phyloP scores from a whole-genome alignment of 37 sponge, comb jelly and placozoan species.

The Cladorhizidae sp. region DNA sequence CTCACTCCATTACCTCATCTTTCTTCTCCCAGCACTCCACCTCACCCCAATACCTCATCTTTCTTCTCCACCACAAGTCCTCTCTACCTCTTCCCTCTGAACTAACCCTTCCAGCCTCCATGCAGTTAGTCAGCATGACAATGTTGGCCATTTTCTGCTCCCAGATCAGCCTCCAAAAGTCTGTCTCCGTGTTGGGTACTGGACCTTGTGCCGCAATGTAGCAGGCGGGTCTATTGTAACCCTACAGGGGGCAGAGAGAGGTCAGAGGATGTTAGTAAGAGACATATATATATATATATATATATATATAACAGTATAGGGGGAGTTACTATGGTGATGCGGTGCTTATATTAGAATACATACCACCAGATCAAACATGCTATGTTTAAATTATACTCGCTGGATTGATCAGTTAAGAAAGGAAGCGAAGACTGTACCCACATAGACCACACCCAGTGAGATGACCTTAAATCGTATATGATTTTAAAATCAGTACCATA shows the following conservation, averaged over 20 bases:
- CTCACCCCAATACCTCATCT: not conserved
- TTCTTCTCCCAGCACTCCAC: not conserved
- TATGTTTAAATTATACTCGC: too few relatives aligned
- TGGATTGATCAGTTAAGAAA: too few relatives aligned
- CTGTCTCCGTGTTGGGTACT: conserved; percentile 45
- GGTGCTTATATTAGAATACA: too few relatives aligned
- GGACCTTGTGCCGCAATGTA: conserved; percentile 88
- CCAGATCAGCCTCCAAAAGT: conserved; percentile 81
- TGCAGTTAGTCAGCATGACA: conserved; percentile 67
- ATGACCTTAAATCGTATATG: too few relatives aligned
- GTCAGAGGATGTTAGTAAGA: not conserved
- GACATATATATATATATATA: not conserved
- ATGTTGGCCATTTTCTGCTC: conserved; percentile 44
- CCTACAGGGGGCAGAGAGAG: conserved; percentile 39
- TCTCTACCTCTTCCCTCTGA: not conserved
- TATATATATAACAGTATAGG: too few relatives aligned
- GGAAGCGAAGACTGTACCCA: too few relatives aligned
- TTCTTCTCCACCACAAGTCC: not conserved
- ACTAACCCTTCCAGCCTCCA: conserved; percentile 64
- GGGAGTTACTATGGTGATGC: too few relatives aligned
- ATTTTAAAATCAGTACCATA: too few relatives aligned
- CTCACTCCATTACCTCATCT: not conserved
- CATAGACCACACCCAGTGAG: too few relatives aligned
- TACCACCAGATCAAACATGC: too few relatives aligned
- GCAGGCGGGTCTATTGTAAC: conserved; percentile 44